Conservation (phyloP, 2,113 vertebrate species). For the Atrichornis clamosus region DNA sequence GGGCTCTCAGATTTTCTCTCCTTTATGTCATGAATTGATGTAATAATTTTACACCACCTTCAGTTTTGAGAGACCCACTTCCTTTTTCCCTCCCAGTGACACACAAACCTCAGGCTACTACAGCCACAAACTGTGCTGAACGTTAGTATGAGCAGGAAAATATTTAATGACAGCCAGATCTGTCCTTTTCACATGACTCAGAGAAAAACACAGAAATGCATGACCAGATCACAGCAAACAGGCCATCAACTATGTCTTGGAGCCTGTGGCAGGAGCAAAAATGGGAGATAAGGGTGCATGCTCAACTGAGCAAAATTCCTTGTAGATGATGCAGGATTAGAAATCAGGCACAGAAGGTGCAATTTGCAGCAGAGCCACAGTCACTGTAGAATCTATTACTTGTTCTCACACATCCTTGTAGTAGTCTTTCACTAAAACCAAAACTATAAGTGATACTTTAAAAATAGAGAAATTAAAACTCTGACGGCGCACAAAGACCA, state of each 20-base stretch:
- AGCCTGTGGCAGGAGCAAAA: not conserved
- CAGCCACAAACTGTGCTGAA: not conserved
- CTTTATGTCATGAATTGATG: not conserved
- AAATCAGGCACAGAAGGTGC: not conserved
- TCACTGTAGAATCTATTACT: not conserved
- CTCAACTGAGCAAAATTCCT: not conserved
- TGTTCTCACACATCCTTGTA: not conserved
- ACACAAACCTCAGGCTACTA: not conserved
- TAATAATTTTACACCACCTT: not conserved
- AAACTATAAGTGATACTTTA: not conserved
- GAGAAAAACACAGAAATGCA: not conserved
- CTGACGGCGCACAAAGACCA: not conserved
- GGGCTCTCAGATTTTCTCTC: not conserved
- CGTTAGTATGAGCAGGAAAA: not conserved
- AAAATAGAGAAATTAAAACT: not conserved
- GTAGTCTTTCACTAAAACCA: not conserved
- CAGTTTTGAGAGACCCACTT: not conserved
- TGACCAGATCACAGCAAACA: not conserved
- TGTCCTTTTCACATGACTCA: not conserved
- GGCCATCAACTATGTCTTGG: not conserved
- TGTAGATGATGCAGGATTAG: not conserved
- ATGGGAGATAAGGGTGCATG: not conserved
- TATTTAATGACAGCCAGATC: not conserved
- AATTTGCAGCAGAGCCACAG: not conserved
- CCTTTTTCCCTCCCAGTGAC: not conserved